These are phyloP conservation scores for Polyploca ridens DNA, from an alignment of 2,888 invertebrate species.

Conservation along the genomic window DNA sequence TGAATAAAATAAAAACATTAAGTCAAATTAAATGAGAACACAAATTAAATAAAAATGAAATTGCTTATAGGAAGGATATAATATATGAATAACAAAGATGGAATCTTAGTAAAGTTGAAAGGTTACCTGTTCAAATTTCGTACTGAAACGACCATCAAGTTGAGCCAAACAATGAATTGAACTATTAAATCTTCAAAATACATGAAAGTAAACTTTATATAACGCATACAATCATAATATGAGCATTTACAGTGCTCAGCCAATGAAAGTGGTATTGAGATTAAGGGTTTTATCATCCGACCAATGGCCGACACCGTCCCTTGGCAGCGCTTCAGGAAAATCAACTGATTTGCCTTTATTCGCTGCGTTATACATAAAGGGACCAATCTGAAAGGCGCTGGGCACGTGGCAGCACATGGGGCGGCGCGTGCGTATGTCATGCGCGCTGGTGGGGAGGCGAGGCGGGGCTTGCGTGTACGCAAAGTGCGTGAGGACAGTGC, in stretches of 20 bases:
- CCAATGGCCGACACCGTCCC: conserved; percentile 57
- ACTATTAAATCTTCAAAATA: neutral
- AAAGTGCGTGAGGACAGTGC: conserved; percentile 73
- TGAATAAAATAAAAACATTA: too few species aligned
- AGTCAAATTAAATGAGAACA: too few species aligned
- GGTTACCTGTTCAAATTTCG: too few species aligned
- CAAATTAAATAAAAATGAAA: too few species aligned
- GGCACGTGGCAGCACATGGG: conserved; percentile 57
- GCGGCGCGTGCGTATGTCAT: conserved; percentile 55
- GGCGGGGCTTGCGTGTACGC: conserved; percentile 73
- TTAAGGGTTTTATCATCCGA: conserved; percentile 21
- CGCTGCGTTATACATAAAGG: conserved; percentile 62
- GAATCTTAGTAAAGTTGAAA: too few species aligned
- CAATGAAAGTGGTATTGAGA: neutral
- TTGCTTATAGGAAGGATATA: too few species aligned
- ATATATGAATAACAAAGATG: too few species aligned
- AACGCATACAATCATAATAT: neutral
- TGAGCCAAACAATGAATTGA: neutral
- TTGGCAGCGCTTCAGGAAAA: conserved; percentile 67
- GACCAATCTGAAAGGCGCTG: conserved; percentile 71
- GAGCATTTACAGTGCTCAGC: neutral
- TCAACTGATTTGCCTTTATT: conserved; percentile 60
- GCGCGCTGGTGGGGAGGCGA: conserved; percentile 49
- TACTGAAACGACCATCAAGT: too few species aligned
- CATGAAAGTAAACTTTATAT: neutral